Base-by-base conservation (phyloP, 1,140 invertebrate species). In the Tetragonula clypearis region DNA sequence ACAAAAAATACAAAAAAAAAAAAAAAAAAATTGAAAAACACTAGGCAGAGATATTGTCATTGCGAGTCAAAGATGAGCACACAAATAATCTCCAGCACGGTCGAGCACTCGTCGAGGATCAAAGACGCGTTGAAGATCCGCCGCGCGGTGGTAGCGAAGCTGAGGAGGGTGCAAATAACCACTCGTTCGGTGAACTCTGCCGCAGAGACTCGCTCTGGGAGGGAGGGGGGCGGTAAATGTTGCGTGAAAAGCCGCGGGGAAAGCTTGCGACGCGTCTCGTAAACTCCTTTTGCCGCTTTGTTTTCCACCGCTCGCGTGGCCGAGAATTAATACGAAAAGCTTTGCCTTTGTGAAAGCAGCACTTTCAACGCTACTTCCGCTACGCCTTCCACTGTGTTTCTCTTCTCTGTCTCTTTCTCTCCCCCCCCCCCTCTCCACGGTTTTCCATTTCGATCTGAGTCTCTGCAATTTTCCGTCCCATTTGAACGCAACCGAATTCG, bases 271-370 rank as follows among this genome's bases (percentile, higher is more conserved):
- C 21, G 62, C 26, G 23, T 56, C 65, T 56, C 53, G 35, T 79
- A 68, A 86, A 73, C 41, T 62, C 35, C 41, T 58, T 60, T 62
- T 87, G 62, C 68, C 66, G 30, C 79, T 4, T 35, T 35, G 35
- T 35, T 35, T 35, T 35, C 35, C 35, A 35, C 5, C 12, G 19
- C 8, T 62, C 55, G 71, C 23, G 19, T 65, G n/a, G 23, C 8
- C 17, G 41, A 12, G 69, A 84, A 87, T 87, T 80, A 85, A 62
- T 30, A 53, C 41, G 71, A 80, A 62, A 65, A 35, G 35, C 17
- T 80, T 62, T 87, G 30, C 23, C 60, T 35, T 2, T 26, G 53
- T 19, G 53, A 56, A 49, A 74, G 41, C 62, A 73, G n/a, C 26
- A 30, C 30, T 65, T 65, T 26, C 65, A 2, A 26, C 35, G 21